Evolutionary conservation across 2,888 invertebrate species (phyloP), one percentile per base, ranked within the genome.

Genomic region (Maniola hyperantus): DNA sequence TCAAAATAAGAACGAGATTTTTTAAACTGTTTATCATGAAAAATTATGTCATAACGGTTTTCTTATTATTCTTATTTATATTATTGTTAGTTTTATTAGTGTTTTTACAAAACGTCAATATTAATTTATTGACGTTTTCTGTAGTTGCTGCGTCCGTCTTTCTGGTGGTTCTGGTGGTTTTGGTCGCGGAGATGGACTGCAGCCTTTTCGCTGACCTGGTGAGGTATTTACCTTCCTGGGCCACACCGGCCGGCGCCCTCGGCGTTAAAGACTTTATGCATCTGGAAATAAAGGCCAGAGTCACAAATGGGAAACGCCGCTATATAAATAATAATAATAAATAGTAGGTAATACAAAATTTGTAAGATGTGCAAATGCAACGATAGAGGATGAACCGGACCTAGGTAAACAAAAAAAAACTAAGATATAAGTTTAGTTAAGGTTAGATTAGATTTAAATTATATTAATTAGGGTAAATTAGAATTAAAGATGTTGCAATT

Each of bases 181-280:
- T 82, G 0, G 85, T 81, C 4, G 83, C 84, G 1, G 48, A 15
- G 18, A 15, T 46, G 0, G 80, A 81, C 36, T 85, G 88, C 0
- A 84, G 72, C 0, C 85, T 71, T 42, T 88, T 89, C 0, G 88
- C 85, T 0, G 90, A 85, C 0, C 90, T 72, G 11, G 90, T 89
- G 0, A 85, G 76, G 69, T 83, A 84, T 44, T 89, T 88, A 0
- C 87, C 85, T 13, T 89, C 90, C 34, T 85, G 86, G 13, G 71
- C 79, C 0, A 75, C 68, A 1, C 42, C 20, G 20, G 55, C 15
- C 1, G 36, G 18, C 36, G 81, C 58, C 70, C 78, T 83, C 0
- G 91, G 91, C 0, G 91, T 88, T 34, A 91, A 69, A 0, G 91
- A 87, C 69, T 91, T 90, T 74, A 92, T 87, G 71, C 88, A 92